phyloP scores from a whole-genome alignment of 1,140 invertebrate genomes.

The Microplitis mediator region DNA sequence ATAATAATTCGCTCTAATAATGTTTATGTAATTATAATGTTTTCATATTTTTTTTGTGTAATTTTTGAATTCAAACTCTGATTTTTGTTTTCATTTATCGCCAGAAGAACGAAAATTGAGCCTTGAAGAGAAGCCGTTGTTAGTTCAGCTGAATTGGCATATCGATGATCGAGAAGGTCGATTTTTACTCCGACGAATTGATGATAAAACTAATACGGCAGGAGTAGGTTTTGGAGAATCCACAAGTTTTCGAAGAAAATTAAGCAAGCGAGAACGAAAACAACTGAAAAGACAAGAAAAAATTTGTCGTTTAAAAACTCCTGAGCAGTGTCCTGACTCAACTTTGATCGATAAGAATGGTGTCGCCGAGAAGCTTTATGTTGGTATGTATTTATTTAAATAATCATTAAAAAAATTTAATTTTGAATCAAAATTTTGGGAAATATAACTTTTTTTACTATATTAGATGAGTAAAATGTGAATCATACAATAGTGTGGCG shows the following conservation, averaged over 20 bases:
- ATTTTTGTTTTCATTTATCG: slow-evolving; percentile 32
- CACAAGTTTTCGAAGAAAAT: slow-evolving; percentile 82
- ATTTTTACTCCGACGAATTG: slow-evolving; percentile 89
- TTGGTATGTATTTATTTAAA: slow-evolving; percentile 63
- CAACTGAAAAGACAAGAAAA: slow-evolving; percentile 98
- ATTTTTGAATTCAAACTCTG: background rate
- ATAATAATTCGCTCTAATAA: too few species aligned
- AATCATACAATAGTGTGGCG: too few species aligned
- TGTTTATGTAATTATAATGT: too few species aligned
- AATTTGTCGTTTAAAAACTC: slow-evolving; percentile 78
- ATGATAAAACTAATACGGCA: slow-evolving; percentile 74
- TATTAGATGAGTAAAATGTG: too few species aligned
- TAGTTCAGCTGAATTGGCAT: slow-evolving; percentile 99
- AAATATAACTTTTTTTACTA: too few species aligned
- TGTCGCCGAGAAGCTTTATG: slow-evolving; percentile 92
- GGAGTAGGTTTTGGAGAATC: slow-evolving; percentile 68
- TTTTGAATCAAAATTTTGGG: too few species aligned
- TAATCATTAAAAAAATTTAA: background rate
- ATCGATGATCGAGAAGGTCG: slow-evolving; percentile 96
- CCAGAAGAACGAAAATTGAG: slow-evolving; percentile 88
- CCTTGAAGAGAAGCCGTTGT: slow-evolving; percentile 89
- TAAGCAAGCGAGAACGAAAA: slow-evolving; percentile 98
- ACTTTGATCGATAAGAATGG: slow-evolving; percentile 80
- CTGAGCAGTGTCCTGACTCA: slow-evolving; percentile 69
- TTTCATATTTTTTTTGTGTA: background rate